Base-by-base conservation (phyloP, 1,140 invertebrate species). In the Nasonia vitripennis region DNA sequence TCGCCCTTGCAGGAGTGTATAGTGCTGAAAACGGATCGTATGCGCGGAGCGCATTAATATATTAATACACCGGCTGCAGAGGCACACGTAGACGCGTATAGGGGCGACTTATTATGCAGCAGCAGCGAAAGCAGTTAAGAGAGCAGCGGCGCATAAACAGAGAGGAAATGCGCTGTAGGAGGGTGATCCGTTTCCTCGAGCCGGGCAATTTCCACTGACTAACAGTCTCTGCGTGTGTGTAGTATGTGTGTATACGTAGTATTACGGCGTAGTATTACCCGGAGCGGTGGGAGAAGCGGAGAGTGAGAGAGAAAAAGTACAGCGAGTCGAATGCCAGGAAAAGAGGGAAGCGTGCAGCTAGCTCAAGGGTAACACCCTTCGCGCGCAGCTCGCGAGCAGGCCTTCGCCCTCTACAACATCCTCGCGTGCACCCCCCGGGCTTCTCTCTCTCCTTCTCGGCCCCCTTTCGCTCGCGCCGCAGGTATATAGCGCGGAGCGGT, bases 281-380 rank as follows among this genome's bases (percentile, higher is more conserved):
- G 17, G 12, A 20, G 17, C 11, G 45, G 34, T 37, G 34, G 34
- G 41, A 45, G 41, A 45, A 10, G 10, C 7, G 10, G 7, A 37
- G 71, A 12, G 31, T 1, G 37, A 75, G 73, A 37, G 37, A 75
- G 17, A 75, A 23, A 75, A 75, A 9, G 27, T 34, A 31, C 27
- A 71, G 70, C 55, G 55, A 62, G 55, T 62, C 55, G 55, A 62
- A 62, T 62, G 55, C 55, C 55, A 62, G 55, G 55, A 62, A 62
- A 62, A 62, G 68, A 71, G 68, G 23, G 73, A n/a, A 11, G 27
- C 12, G 10, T 27, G 71, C 71, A 34, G 27, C n/a, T 51, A n/a
- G 75, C 73, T 78, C 75, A 78, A 78, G 75, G 75, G 75, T 78
- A 78, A 78, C 75, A 78, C 75, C 75, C 75, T 78, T 78, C 41